Base-by-base conservation (phyloP, 2,113 vertebrate genomes). In the Australoheros scitulus region DNA sequence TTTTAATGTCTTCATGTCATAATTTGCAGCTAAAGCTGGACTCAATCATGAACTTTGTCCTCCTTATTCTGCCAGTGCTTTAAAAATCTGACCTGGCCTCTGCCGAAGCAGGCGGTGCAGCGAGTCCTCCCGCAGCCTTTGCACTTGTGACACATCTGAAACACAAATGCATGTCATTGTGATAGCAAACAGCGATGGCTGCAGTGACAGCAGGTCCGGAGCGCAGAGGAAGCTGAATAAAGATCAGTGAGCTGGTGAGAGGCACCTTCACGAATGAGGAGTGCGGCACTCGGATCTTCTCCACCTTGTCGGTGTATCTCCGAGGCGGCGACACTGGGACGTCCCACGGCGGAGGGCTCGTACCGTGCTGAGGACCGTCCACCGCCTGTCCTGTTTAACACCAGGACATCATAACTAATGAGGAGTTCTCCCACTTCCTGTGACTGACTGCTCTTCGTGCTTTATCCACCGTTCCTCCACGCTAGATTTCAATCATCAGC, bases 331-430 rank as follows among this genome's bases (percentile, higher is more conserved):
- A 43, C 3, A 97, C 93, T 0, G 92, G 92, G 78, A 97, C 38
- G 4, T 97, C 95, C 96, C 97, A 97, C 2, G 96, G 96, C 2
- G 76, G 92, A 20, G 97, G 97, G 36, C 93, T 95, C 34, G 78
- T 1, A 0, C 96, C 96, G 26, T 85, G 94, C 86, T 96, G 94
- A 13, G 95, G 94, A 2, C 95, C 93, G 1, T 97, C 95, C 1
- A 96, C 95, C 10, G 8, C 9, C 43, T 95, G 95, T 41, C 94
- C 97, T 97, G 93, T 47, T 68, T 1, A 26, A 24, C 43, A 55
- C 4, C 14, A 41, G 22, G 10, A 65, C 32, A 56, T 58, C 32
- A 57, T 17, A 2, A 57, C 7, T 2, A 29, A 76, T 50, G 24
- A 20, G 29, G 65, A 70, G 41, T 70, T 11, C 0, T 47, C 64